phyloP scores from a whole-genome alignment of 2,797 vertebrate genomes.

The Austrolebias charrua region DNA sequence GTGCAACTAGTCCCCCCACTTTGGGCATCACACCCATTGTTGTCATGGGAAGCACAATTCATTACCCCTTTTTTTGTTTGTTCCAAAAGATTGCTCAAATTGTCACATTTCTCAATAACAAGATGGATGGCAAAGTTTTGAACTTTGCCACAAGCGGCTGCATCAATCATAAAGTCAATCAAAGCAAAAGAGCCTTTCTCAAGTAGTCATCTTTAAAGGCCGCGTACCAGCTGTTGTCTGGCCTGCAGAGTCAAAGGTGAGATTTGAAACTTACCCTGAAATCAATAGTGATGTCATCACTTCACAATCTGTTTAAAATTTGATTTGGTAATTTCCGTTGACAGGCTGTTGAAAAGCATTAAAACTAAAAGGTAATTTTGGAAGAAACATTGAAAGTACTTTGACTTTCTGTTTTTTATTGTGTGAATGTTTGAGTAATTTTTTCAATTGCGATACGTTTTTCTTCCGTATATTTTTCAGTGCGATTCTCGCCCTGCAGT shows the following conservation, averaged over 20 bases:
- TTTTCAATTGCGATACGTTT: no score
- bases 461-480: no score
- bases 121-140: conserved; percentile 56
- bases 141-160: conserved; percentile 51
- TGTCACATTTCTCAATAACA: conserved; percentile 40
- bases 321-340: conserved; percentile 1
- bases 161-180: conserved; percentile 63
- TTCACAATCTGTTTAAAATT: neutral
- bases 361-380: neutral
- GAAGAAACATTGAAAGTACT: neutral
- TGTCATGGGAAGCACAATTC: conserved; percentile 3
- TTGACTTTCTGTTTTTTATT: neutral
- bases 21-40: conserved; percentile 1
- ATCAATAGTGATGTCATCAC: conserved; percentile 13
- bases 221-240: conserved; percentile 51
- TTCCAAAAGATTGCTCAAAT: conserved; percentile 22
- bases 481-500: no score
- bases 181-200: conserved; percentile 8
- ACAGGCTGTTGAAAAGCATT: neutral
- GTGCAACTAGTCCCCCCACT: neutral
- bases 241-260: conserved; percentile 47
- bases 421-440: no score
- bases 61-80: conserved; percentile 13
- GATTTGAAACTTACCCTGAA: conserved; percentile 13
- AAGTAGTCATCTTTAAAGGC: conserved; percentile 19